Base-by-base conservation (phyloP, 1,140 invertebrate genomes). In the Euura lappo region DNA sequence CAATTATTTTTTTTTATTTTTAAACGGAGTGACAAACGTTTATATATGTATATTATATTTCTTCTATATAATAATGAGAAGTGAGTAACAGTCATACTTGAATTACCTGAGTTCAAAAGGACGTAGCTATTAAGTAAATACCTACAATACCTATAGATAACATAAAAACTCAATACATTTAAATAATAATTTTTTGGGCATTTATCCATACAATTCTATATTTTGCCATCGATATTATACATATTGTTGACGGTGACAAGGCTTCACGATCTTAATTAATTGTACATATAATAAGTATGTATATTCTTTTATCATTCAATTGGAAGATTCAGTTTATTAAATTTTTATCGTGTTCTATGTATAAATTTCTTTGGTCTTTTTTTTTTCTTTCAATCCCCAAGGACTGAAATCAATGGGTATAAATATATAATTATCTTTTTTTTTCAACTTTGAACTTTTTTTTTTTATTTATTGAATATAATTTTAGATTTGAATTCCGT, bases 91-190 rank as follows among this genome's bases (percentile, higher is more conserved):
- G 51, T 60, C 51, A 60, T 60, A 60, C 51, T 60, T 60, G 51
- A 60, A 60, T 60, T 60, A 60, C 51, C 51, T 60, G 51, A 60
- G 51, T 60, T 60, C 51, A 60, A 60, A 60, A 60, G 51, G 51
- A 60, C 51, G 51, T 60, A 60, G 51, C 10, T 60, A 28, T 28
- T 60, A 60, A 60, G 51, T 60, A n/a, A 60, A 60, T 60, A 60
- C 10, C 13, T 11, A n/a, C 13, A 60, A 28, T 28, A 28, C 28
- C 28, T 28, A 28, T 28, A 28, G 28, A 28, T 28, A 28, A 28
- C n/a, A n/a, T n/a, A n/a, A n/a, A n/a, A n/a, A n/a, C n/a, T n/a
- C n/a, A n/a, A n/a, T n/a, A 28, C 28, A 28, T 28, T 28, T 28
- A 11, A 60, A 60, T 60, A 5, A 60, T 6, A 60, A 60, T 60